Evolutionary conservation across 2,888 invertebrate genomes (phyloP), one percentile per base, ranked within the genome.

Genomic region (Epinotia brunnichana): DNA sequence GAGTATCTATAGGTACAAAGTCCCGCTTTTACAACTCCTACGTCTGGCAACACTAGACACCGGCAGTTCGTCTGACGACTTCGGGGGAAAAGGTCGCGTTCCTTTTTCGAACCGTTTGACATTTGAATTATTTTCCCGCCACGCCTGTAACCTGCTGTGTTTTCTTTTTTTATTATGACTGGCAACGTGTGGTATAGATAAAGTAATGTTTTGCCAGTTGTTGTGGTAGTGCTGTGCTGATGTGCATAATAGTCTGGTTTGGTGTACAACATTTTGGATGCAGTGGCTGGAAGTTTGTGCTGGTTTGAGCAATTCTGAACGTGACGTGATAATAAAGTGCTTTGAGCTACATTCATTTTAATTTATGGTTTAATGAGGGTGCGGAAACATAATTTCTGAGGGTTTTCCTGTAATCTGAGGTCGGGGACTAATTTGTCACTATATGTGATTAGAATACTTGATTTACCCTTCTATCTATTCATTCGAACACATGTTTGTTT

Each of bases 51-150:
- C 72, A 76, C 76, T 61, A 70, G 10, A 48, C 5, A 21, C 70
- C 53, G 64, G 44, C 80, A 83, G 82, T 83, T 60, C 67, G 73
- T 76, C 75, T 66, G 77, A 75, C 77, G 78, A 69, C 77, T 57
- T 68, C 74, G 71, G 74, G 77, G 68, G 76, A 71, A 73, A 64
- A 76, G 78, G 82, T 77, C 77, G 82, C 78, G 77, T 77, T 75
- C 71, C 63, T 73, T 70, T 74, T 74, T 66, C 70, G 61, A 76
- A 74, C 48, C 67, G 70, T 67, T 66, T 73, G 75, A 71, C 70
- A 75, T 77, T 75, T 73, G 69, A 62, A 60, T 66, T 74, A 67
- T 68, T 79, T 80, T 81, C 83, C 80, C 82, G 83, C 80, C 73
- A 70, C 70, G 69, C 75, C 39, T 74, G 21, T 54, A 53, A 62